Conservation (phyloP, 2,797 vertebrate species). For the Tenualosa ilisha region DNA sequence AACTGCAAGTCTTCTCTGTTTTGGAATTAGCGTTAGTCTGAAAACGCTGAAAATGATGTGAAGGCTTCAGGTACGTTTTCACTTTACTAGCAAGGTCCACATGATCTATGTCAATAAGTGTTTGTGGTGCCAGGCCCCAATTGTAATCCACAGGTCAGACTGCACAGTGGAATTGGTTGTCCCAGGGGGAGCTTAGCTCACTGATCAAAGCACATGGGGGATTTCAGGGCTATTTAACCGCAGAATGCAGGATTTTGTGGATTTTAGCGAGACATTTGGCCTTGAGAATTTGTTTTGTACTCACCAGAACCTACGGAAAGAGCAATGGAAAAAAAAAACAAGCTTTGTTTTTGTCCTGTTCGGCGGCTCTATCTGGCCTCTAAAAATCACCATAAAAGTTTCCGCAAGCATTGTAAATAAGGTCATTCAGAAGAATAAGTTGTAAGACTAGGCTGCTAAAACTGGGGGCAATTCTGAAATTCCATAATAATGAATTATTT, state of each 20-base stretch:
- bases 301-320: neutral
- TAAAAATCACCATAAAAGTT: neutral
- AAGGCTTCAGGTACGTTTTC: too few relatives aligned
- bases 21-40: neutral
- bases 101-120: neutral
- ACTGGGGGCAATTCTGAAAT: too few relatives aligned
- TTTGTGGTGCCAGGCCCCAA: slow-evolving; percentile 12
- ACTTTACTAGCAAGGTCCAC: neutral
- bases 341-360: slow-evolving; percentile 14
- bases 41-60: neutral
- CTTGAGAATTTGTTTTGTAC: neutral
- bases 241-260: slow-evolving; percentile 27
- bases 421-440: too few relatives aligned
- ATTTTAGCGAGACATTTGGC: slow-evolving; percentile 4
- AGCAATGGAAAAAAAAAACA: neutral
- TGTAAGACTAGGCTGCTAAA: too few relatives aligned
- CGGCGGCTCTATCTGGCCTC: neutral
- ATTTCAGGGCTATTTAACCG: neutral
- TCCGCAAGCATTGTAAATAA: neutral
- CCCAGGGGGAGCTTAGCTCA: slow-evolving; percentile 25
- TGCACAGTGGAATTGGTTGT: neutral
- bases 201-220: slow-evolving; percentile 24
- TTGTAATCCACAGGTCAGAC: neutral
- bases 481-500: too few relatives aligned
- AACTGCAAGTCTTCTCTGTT: neutral